Evolutionary conservation across 1,140 invertebrate genomes (phyloP).

Genomic region (Berghia stephanieae): DNA sequence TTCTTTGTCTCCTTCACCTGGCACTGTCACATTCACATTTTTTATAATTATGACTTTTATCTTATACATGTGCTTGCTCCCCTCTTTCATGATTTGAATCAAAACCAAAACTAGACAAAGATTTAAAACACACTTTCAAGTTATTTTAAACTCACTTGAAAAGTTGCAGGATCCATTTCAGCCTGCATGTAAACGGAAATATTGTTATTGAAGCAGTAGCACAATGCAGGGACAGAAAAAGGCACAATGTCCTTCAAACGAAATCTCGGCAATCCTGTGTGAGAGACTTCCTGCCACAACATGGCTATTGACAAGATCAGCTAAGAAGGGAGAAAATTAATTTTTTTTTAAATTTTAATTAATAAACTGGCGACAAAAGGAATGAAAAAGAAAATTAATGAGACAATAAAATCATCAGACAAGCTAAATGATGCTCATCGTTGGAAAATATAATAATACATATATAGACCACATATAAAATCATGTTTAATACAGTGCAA

Average conservation of each 20-base stretch:
- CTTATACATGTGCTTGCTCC: too few relatives aligned
- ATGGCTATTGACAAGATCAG: constrained; percentile 5
- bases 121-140: too few relatives aligned
- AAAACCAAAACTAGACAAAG: too few relatives aligned
- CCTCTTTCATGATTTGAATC: too few relatives aligned
- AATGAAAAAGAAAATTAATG: background rate
- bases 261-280: background rate
- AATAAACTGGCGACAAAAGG: background rate
- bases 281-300: constrained; percentile 6
- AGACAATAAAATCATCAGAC: background rate
- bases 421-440: too few relatives aligned
- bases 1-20: too few relatives aligned
- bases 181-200: constrained; percentile 62
- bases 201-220: constrained; percentile 65
- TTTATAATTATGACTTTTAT: too few relatives aligned
- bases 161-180: constrained; percentile 66
- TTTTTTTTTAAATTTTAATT: background rate
- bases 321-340: background rate
- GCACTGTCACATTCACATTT: too few relatives aligned
- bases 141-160: constrained; percentile 58
- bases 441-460: too few relatives aligned
- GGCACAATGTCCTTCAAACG: constrained; percentile 38
- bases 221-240: constrained; percentile 60
- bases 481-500: too few relatives aligned
- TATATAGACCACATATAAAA: too few relatives aligned